These are phyloP conservation scores for Syncerus caffer DNA, from an alignment of 2,797 vertebrate species.

Conservation along the genomic window DNA sequence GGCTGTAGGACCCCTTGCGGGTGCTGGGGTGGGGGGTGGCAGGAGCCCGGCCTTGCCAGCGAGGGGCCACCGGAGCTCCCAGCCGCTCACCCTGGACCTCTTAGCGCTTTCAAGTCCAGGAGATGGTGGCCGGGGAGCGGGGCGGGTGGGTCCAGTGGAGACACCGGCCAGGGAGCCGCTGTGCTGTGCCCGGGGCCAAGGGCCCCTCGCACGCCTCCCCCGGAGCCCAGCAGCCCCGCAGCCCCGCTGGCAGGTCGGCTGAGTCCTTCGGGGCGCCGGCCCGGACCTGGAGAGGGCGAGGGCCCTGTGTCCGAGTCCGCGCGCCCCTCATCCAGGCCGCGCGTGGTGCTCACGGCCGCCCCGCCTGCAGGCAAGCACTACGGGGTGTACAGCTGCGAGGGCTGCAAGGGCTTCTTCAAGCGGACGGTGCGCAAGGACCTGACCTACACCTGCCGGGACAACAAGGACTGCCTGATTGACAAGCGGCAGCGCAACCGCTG, in stretches of 20 bases:
- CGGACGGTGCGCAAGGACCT: constrained; percentile 97
- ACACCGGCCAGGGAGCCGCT: rapidly evolving
- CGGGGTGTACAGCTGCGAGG: constrained; percentile 98
- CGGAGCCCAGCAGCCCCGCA: background rate
- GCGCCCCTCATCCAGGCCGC: rapidly evolving
- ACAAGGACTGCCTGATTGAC: constrained; percentile 97
- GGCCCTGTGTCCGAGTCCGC: rapidly evolving
- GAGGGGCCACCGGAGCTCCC: rapidly evolving
- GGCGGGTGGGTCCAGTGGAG: rapidly evolving
- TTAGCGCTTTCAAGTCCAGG: rapidly evolving
- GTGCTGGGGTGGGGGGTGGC: no score
- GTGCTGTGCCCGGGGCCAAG: background rate
- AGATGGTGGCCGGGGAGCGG: background rate
- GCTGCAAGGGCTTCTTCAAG: constrained; percentile 99
- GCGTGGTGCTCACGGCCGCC: background rate
- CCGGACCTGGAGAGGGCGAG: rapidly evolving
- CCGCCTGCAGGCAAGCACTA: constrained; percentile 93
- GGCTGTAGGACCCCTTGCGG: rapidly evolving
- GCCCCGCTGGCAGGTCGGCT: background rate
- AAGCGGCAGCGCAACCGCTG: constrained; percentile 98
- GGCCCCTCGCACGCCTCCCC: rapidly evolving
- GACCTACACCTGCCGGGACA: constrained; percentile 97
- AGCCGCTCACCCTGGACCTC: rapidly evolving
- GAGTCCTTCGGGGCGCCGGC: background rate
- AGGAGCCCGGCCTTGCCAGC: background rate